Evolutionary conservation across 2,888 invertebrate genomes (phyloP).

Genomic region (Physocephala rufipes): DNA sequence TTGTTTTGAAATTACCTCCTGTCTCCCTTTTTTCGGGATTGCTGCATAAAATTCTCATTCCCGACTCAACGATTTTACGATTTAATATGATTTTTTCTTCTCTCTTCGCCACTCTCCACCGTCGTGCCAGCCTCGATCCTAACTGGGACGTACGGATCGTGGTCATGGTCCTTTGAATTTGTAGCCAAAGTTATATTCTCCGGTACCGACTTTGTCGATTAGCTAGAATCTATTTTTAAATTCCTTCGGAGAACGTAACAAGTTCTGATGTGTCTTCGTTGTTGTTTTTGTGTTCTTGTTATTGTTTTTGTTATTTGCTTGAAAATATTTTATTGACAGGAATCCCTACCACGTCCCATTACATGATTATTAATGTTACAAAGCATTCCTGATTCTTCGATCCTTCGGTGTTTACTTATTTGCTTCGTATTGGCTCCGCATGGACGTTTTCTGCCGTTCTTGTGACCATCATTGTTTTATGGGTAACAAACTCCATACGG

Average conservation of each 20-base stretch:
- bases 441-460: constrained; percentile 5
- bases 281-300: background rate
- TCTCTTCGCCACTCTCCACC: too few relatives aligned
- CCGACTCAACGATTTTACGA: too few relatives aligned
- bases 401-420: background rate
- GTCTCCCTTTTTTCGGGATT: too few relatives aligned
- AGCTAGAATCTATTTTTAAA: constrained; percentile 40
- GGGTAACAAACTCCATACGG: background rate
- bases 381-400: background rate
- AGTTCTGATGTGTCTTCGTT: constrained; percentile 26
- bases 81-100: too few relatives aligned
- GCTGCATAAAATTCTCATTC: too few relatives aligned
- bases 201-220: background rate
- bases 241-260: constrained; percentile 37
- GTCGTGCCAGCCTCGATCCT: background rate
- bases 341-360: constrained; percentile 23
- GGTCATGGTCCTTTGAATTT: constrained; percentile 3
- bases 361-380: constrained; percentile 33
- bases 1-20: too few relatives aligned
- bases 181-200: constrained; percentile 2
- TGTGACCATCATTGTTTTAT: background rate
- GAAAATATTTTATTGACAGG: constrained; percentile 31
- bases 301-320: background rate
- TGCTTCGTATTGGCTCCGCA: background rate
- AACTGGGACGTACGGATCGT: background rate